Base-by-base conservation (phyloP, 2,113 vertebrate genomes). In the Hippopotamus amphibius region DNA sequence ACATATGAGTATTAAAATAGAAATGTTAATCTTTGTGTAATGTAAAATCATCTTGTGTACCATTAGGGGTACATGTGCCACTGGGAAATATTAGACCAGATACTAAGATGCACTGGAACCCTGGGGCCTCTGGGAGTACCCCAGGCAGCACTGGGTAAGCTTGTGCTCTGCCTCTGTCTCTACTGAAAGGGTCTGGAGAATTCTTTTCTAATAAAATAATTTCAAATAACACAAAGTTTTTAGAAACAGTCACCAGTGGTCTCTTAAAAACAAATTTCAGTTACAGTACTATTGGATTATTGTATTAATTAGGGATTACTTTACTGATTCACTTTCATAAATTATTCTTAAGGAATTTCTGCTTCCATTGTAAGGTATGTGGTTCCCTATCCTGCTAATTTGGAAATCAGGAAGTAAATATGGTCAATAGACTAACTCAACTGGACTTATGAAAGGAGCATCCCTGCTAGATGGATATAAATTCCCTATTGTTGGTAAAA, bases 271-370 rank as follows among this genome's bases (percentile, higher is more conserved):
- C 43, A 63, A 71, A 77, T 80, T 53, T 95, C 57, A 83, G 72
- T 84, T 88, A 91, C 3, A 41, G 28, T 57, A 93, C 33, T 71
- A 83, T 53, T 80, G 9, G 46, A 90, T 84, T 89, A 65, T 65
- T 76, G 14, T 63, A 85, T 91, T 95, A 93, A 77, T 96, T 65
- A 55, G n/a, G 28, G 26, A 93, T 96, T 96, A 37, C 30, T 53
- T 71, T 88, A 96, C 93, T 94, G 55, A 93, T 93, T 93, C 22
- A 59, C 66, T 96, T 90, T 79, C 55, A 72, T 80, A 88, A 79
- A 87, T 71, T 76, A 28, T 68, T 91, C 37, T 88, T 68, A 48
- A 69, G 83, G 55, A 53, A 59, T 80, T 81, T 77, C 46, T 81
- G 22, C 24, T 71, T 90, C 16, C 77, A 10, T 69, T 84, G 15